These are phyloP conservation scores for Darevskia mixta DNA, from an alignment of 2,797 vertebrate species.

Conservation along the genomic window DNA sequence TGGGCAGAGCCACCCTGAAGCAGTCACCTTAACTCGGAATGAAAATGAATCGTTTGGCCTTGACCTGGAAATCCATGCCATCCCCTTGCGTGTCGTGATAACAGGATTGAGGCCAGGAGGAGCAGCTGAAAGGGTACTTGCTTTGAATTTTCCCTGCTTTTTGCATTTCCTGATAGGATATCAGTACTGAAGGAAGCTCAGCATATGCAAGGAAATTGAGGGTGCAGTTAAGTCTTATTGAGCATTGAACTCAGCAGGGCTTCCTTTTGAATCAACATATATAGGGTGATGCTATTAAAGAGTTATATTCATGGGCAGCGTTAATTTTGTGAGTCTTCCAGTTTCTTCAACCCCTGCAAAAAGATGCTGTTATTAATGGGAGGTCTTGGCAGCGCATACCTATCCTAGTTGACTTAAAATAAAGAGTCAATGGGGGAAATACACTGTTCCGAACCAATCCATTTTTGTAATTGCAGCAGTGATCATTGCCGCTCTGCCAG, in stretches of 20 bases:
- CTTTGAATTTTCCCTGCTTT: neutral
- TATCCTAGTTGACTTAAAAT: neutral
- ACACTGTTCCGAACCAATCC: neutral
- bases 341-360: neutral
- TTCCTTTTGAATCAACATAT: neutral
- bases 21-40: slow-evolving; percentile 77
- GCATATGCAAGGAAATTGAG: neutral
- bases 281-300: neutral
- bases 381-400: neutral
- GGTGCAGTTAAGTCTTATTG: neutral
- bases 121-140: slow-evolving; percentile 82
- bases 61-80: slow-evolving; percentile 85
- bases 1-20: slow-evolving; percentile 75
- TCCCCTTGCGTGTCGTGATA: slow-evolving; percentile 83
- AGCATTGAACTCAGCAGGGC: neutral
- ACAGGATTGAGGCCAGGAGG: slow-evolving; percentile 82
- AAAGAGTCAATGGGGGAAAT: neutral
- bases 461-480: neutral
- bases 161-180: neutral
- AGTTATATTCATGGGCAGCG: neutral
- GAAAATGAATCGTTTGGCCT: slow-evolving; percentile 83
- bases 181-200: neutral
- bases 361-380: neutral
- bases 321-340: neutral
- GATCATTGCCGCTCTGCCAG: neutral